Base-by-base conservation (phyloP, 2,888 invertebrate species). In the Lasioglossum pauxillum region DNA sequence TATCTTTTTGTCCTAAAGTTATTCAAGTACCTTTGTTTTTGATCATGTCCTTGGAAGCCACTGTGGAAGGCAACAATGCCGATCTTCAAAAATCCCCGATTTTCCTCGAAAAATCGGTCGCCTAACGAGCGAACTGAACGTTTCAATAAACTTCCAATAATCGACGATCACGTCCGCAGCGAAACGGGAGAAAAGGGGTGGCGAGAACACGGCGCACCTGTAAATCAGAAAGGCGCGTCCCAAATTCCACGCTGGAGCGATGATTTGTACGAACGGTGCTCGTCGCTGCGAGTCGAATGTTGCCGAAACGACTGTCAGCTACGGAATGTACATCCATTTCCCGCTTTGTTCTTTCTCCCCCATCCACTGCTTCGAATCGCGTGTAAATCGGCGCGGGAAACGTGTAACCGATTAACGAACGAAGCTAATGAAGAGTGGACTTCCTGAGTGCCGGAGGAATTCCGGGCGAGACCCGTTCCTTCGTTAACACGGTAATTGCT, bases 251-350 rank as follows among this genome's bases (percentile, higher is more conserved):
- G 53, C 31, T 76, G n/a, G 71, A 78, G 53, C 67, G 67, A 69
- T 79, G 82, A 78, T 78, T 85, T 85, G 82, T 82, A 57, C 60
- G 75, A 19, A 57, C 38, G 46, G 80, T 44, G 79, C 35, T 72
- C 53, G 75, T 35, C 75, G 53, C n/a, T 46, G 35, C 71, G 78
- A 84, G 83, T 85, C 83, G 75, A 85, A 85, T 83, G 83, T 86
- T 82, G 81, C 85, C 75, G 82, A 82, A 85, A 78, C 85, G 78
- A 75, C 73, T 82, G 82, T 78, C 82, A 73, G 73, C 72, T 73
- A 73, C 67, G 85, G 78, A 78, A 86, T 76, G 81, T 76, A 86
- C 85, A 85, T 85, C 85, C 78, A 86, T 86, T 84, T 85, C 49
- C 69, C 44, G 49, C 38, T 64, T 53, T 19, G 46, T 75, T 31